These are phyloP conservation scores for Zoanthus sansibaricus DNA, from an alignment of 92 coral and sea anemone genomes.

Conservation along the genomic window DNA sequence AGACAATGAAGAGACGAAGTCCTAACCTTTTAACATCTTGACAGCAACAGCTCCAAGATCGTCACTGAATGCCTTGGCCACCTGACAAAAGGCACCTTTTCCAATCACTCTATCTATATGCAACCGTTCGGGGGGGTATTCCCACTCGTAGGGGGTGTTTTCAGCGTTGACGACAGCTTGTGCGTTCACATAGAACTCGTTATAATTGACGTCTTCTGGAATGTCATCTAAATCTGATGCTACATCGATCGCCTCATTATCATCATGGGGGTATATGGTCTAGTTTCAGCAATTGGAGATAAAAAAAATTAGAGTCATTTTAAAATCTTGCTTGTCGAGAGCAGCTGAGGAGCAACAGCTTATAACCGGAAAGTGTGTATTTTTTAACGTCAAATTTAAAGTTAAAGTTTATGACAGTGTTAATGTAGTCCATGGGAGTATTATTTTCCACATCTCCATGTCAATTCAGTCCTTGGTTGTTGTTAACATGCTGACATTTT, in stretches of 20 bases:
- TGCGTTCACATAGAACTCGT: conserved; percentile 20
- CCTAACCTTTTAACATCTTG: conserved; percentile 74
- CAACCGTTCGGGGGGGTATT: conserved; percentile 68
- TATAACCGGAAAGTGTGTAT: no score
- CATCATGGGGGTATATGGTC: conserved; percentile 31
- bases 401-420: no score
- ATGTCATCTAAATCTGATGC: conserved; percentile 2
- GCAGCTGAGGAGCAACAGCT: no score
- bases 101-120: conserved; percentile 70
- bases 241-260: conserved; percentile 9
- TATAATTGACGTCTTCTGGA: conserved; percentile 20
- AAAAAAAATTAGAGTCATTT: neutral
- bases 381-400: no score
- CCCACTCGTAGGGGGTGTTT: conserved; percentile 60
- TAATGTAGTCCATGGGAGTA: no score
- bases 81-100: conserved; percentile 86
- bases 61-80: conserved; percentile 72
- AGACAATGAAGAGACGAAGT: neutral
- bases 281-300: neutral
- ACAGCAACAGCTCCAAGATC: conserved; percentile 84
- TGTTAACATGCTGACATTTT: no score
- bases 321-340: neutral
- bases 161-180: neutral
- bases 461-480: no score
- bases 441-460: no score